Evolutionary conservation across 1,140 invertebrate genomes (phyloP).

Genomic region (Phymastichus coffea): DNA sequence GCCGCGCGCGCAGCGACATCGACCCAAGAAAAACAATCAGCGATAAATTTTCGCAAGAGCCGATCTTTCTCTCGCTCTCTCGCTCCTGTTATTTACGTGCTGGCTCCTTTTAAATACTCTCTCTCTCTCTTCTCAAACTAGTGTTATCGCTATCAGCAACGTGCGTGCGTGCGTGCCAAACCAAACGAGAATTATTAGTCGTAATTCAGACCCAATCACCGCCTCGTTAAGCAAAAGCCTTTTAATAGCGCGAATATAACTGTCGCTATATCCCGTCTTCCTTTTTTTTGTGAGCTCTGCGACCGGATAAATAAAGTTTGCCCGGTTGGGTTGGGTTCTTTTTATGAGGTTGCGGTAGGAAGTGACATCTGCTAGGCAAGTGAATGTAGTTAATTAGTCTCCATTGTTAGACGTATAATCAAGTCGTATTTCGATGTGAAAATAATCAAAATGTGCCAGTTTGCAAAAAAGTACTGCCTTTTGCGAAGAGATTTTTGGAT

Average conservation of each 20-base stretch:
- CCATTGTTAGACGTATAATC: too few species aligned
- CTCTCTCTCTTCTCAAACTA: background rate
- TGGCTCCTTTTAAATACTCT: slow-evolving; percentile 2
- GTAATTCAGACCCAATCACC: slow-evolving; percentile 23
- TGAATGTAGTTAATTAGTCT: too few species aligned
- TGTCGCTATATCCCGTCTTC: too few species aligned
- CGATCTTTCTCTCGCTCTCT: slow-evolving; percentile 3
- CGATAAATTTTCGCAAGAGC: slow-evolving; percentile 31
- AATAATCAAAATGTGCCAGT: too few species aligned
- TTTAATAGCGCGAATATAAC: slow-evolving; percentile 13
- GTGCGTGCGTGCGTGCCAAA: background rate
- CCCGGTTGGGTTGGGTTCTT: too few species aligned
- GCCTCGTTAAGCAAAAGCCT: slow-evolving; percentile 20
- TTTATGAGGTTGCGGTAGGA: too few species aligned
- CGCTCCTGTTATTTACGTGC: slow-evolving; percentile 20
- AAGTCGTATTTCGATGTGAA: too few species aligned
- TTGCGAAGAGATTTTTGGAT: too few species aligned
- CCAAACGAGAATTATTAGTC: slow-evolving; percentile 26
- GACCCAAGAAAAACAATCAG: slow-evolving; percentile 38
- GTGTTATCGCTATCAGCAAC: slow-evolving; percentile 1
- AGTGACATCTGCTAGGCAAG: too few species aligned
- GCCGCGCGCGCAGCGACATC: slow-evolving; percentile 24
- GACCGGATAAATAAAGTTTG: too few species aligned
- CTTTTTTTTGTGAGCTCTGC: too few species aligned
- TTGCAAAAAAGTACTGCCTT: too few species aligned